Conservation (phyloP, 2,888 invertebrate genomes). For the Erebia epiphron region DNA sequence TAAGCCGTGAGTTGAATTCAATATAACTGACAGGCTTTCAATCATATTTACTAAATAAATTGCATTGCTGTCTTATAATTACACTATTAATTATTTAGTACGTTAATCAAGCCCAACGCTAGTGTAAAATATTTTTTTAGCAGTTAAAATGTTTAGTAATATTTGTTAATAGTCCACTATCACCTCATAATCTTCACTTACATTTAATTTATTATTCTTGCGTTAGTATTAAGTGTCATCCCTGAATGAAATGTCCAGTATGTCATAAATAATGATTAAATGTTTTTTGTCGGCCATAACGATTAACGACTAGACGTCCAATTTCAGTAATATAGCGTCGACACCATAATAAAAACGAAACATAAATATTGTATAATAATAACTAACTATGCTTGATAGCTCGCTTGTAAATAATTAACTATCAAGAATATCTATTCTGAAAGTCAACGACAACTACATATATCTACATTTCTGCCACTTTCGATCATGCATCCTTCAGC, state of each 20-base stretch:
- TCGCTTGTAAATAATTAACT: conserved; percentile 50
- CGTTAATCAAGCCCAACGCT: no score
- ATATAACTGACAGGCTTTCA: background rate
- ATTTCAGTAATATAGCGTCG: conserved; percentile 50
- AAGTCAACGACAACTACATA: background rate
- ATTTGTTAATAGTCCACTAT: conserved; percentile 6
- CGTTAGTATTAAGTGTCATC: conserved; percentile 37
- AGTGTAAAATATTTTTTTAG: background rate
- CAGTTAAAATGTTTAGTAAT: background rate
- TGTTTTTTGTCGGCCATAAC: conserved; percentile 49
- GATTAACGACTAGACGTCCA: conserved; percentile 47
- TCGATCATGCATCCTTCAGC: background rate
- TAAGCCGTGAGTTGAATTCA: background rate
- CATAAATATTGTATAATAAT: conserved; percentile 51
- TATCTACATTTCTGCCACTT: background rate
- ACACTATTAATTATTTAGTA: no score
- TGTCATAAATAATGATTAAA: conserved; percentile 53
- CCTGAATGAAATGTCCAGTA: conserved; percentile 45
- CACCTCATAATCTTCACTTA: conserved; percentile 13
- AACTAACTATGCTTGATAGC: conserved; percentile 43
- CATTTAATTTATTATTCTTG: conserved; percentile 20
- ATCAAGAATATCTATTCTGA: conserved; percentile 15
- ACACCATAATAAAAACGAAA: conserved; percentile 51
- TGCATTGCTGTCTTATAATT: no score
- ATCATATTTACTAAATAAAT: background rate